Conservation (phyloP, 2,113 vertebrate genomes). For the Macquaria australasica region DNA sequence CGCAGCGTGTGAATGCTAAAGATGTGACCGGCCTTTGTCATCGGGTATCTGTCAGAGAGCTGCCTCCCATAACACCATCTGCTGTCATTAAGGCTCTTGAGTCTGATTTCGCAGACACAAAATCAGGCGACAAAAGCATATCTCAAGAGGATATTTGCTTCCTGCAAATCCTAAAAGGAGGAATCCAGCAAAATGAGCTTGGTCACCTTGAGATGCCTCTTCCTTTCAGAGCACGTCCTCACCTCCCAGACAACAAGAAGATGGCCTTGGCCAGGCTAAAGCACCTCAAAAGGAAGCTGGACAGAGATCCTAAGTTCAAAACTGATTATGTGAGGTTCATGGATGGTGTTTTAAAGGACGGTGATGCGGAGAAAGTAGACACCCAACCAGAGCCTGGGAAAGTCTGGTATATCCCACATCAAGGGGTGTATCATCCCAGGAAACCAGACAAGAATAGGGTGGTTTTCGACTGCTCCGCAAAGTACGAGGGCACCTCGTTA, state of each 20-base stretch:
- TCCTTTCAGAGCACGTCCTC: background rate
- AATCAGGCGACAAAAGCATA: background rate
- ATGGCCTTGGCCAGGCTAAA: background rate
- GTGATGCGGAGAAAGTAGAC: background rate
- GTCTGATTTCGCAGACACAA: background rate
- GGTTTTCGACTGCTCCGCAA: background rate
- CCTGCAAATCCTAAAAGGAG: background rate
- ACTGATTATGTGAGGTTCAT: background rate
- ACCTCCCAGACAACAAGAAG: background rate
- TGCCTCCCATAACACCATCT: too few relatives aligned
- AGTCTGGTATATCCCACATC: background rate
- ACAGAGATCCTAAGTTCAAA: background rate
- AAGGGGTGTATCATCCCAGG: background rate
- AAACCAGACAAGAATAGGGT: background rate
- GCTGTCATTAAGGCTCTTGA: too few relatives aligned
- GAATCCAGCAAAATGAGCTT: background rate
- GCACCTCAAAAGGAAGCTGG: background rate
- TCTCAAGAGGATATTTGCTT: conserved; percentile 7
- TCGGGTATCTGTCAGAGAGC: too few relatives aligned
- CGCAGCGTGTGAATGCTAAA: too few relatives aligned
- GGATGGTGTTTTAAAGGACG: background rate
- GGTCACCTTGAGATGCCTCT: conserved; percentile 10
- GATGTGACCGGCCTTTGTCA: too few relatives aligned
- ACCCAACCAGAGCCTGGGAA: background rate
- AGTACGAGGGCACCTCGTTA: too few relatives aligned